Conservation (phyloP, 30 jellyfish, hydroid and myxozoan species). For the Clytia hemisphaerica region DNA sequence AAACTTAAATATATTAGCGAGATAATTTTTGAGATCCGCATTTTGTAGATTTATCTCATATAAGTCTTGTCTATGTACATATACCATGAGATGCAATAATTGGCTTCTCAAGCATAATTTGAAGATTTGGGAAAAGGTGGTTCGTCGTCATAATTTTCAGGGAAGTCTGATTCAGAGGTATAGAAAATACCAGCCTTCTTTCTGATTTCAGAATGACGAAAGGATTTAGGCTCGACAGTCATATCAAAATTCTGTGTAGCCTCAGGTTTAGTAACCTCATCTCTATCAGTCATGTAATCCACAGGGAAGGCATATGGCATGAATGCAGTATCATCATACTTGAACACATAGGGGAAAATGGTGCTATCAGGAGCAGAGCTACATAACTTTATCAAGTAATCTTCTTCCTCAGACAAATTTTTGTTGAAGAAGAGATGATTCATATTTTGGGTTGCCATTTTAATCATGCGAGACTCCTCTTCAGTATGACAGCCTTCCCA, state of each 20-base stretch:
- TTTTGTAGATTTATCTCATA: too few species aligned
- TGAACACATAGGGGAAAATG: conserved; percentile 55
- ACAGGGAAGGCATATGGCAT: background rate
- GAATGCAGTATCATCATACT: background rate
- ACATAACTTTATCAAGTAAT: conserved; percentile 65
- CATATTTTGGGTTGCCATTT: background rate
- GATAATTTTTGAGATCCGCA: too few species aligned
- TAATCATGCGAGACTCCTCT: background rate
- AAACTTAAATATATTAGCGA: too few species aligned
- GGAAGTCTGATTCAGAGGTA: background rate
- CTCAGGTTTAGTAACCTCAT: background rate
- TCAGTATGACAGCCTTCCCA: too few species aligned
- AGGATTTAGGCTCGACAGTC: conserved; percentile 4
- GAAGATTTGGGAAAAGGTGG: too few species aligned
- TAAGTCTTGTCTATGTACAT: too few species aligned
- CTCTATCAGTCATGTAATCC: background rate
- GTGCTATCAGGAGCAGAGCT: conserved; percentile 62
- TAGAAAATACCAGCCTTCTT: background rate
- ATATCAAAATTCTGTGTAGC: background rate
- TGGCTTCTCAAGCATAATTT: too few species aligned
- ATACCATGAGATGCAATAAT: too few species aligned
- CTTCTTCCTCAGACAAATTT: conserved; percentile 35
- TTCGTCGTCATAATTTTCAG: background rate
- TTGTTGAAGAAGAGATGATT: background rate
- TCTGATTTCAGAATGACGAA: background rate